Conservation (phyloP, 2,113 vertebrate species). For the Ictidomys tridecemlineatus region DNA sequence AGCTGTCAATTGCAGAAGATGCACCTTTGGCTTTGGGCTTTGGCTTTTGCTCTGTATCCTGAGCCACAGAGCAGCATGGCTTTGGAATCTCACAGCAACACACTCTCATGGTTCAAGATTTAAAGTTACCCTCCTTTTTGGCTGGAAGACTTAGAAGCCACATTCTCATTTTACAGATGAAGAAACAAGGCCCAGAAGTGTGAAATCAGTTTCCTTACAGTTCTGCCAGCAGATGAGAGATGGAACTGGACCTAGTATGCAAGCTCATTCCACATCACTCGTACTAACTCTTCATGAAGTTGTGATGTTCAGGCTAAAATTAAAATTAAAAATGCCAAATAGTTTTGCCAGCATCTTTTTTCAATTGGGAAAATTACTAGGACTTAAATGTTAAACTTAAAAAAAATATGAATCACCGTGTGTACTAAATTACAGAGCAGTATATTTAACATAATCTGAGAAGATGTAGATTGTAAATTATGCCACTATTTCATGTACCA, state of each 20-base stretch:
- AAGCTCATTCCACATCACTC: background rate
- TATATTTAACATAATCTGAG: slow-evolving; percentile 5
- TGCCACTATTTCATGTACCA: background rate
- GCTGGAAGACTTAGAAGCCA: background rate
- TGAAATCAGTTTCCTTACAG: background rate
- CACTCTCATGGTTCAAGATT: background rate
- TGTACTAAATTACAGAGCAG: background rate
- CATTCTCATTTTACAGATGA: slow-evolving; percentile 57
- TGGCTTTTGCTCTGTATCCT: too few species aligned
- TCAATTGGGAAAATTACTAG: slow-evolving; percentile 41
- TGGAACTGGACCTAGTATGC: background rate
- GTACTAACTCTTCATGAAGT: background rate
- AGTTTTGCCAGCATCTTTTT: slow-evolving; percentile 59
- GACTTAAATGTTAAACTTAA: slow-evolving; percentile 68
- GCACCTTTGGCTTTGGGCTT: background rate
- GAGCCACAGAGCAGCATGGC: background rate
- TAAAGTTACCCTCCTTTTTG: slow-evolving; percentile 17
- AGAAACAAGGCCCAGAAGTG: slow-evolving; percentile 7
- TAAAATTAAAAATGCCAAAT: slow-evolving; percentile 49
- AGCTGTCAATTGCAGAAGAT: background rate
- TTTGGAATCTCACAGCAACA: background rate
- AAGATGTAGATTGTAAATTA: slow-evolving; percentile 16
- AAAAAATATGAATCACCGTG: slow-evolving; percentile 34
- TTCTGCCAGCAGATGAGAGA: background rate
- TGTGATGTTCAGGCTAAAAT: slow-evolving; percentile 12